A percentile compares a stretch with the other conserved stretches of the same genome.
These are phyloP conservation scores for Aporophyla lueneburgensis DNA, from an alignment of 2,888 invertebrate genomes.

Conservation along the genomic window DNA sequence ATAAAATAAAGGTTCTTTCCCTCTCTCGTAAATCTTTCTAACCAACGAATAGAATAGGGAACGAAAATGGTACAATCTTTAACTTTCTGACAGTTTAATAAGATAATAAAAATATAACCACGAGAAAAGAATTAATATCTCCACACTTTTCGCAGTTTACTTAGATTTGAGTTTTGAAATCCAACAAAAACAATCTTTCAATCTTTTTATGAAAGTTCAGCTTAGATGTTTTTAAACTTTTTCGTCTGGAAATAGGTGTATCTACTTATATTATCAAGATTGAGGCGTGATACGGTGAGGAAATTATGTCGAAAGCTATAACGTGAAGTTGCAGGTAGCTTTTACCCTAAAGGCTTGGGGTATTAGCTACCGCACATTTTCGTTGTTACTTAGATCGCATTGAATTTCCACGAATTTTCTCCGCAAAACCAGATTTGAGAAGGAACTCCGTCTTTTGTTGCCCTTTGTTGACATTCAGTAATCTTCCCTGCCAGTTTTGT, in stretches of 20 bases:
- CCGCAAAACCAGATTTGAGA: conserved; percentile 50
- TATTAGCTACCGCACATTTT: conserved; percentile 55
- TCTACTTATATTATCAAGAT: conserved; percentile 51
- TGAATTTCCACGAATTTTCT: conserved; percentile 60
- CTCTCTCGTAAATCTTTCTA: conserved; percentile 83
- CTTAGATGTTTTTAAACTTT: conserved; percentile 46
- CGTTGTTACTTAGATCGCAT: conserved; percentile 54
- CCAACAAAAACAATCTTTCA: conserved; percentile 61
- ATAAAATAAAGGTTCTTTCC: conserved; percentile 84
- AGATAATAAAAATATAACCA: conserved; percentile 89
- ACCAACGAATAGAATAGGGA: conserved; percentile 84
- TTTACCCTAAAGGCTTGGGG: conserved; percentile 58
- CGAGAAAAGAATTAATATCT: conserved; percentile 73
- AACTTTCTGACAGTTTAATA: conserved; percentile 90
- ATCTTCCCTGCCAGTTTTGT: conserved; percentile 29
- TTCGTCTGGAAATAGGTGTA: conserved; percentile 33
- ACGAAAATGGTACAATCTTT: conserved; percentile 87
- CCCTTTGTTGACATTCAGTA: conserved; percentile 48
- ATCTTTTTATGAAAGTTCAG: conserved; percentile 54
- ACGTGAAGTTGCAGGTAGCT: conserved; percentile 55
- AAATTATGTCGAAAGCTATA: conserved; percentile 58
- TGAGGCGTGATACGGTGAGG: conserved; percentile 35
- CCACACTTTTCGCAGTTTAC: conserved; percentile 62
- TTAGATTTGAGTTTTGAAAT: conserved; percentile 57
- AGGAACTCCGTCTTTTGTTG: conserved; percentile 39